phyloP scores from a whole-genome alignment of 2,888 invertebrate genomes.

The Eledone cirrhosa region DNA sequence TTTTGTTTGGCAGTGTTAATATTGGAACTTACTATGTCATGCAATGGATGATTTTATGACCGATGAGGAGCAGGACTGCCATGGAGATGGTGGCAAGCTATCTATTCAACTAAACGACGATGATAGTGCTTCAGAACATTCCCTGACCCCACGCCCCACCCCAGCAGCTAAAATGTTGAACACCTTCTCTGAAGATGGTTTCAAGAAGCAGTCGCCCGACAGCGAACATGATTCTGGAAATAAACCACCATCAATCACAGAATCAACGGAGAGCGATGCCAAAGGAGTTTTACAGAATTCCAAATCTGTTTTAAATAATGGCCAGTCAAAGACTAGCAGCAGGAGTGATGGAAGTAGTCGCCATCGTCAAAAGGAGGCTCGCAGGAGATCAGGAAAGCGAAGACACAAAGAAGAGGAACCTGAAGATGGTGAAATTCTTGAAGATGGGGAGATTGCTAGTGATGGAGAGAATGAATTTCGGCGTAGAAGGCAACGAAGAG shows the following conservation, averaged over 20 bases:
- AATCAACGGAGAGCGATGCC: not conserved
- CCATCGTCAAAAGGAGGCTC: not conserved
- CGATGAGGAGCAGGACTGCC: conserved; percentile 20
- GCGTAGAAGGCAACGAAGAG: conserved; percentile 31
- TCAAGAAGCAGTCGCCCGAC: not conserved
- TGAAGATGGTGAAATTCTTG: conserved; percentile 57
- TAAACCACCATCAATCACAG: not conserved
- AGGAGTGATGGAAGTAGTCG: not conserved
- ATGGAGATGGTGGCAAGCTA: not conserved
- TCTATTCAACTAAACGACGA: conserved; percentile 20
- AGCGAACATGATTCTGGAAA: not conserved
- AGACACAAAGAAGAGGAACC: conserved; percentile 40
- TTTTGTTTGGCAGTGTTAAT: not conserved
- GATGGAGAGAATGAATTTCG: conserved; percentile 40
- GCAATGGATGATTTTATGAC: conserved; percentile 26
- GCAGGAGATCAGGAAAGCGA: conserved; percentile 6
- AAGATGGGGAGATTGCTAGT: conserved; percentile 57
- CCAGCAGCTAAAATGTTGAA: not conserved
- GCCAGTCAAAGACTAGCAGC: not conserved
- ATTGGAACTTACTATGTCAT: conserved; percentile 8
- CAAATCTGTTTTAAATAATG: not conserved
- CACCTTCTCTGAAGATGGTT: not conserved
- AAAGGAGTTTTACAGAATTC: not conserved
- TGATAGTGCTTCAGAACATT: not conserved
- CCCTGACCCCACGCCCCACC: not conserved